Percentiles rank a stretch among this genome's conserved stretches.
These are phyloP conservation scores for Ischnus inquisitorius DNA, from an alignment of 2,888 invertebrate genomes.

Conservation along the genomic window DNA sequence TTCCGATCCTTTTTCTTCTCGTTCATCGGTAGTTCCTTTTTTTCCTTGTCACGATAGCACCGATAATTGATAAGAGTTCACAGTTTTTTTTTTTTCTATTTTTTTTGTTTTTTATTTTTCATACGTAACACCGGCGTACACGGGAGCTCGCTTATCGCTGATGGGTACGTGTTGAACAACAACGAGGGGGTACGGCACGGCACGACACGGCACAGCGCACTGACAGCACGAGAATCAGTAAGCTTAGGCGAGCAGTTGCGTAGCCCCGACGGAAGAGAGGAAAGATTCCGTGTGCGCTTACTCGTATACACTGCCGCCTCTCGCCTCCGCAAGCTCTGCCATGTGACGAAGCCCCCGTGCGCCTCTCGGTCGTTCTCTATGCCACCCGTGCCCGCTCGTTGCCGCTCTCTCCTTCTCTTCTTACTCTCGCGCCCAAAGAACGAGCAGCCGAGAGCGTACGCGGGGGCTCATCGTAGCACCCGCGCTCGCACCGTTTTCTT, in stretches of 20 bases:
- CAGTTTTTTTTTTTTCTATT: background rate
- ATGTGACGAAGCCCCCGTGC: slow-evolving; percentile 61
- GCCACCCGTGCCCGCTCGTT: slow-evolving; percentile 34
- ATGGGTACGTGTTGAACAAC: slow-evolving; percentile 3
- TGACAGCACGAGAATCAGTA: slow-evolving; percentile 80
- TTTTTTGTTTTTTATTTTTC: slow-evolving; percentile 23
- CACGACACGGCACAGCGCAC: slow-evolving; percentile 80
- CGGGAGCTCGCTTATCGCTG: background rate
- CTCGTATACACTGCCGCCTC: slow-evolving; percentile 33
- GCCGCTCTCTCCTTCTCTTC: slow-evolving; percentile 53
- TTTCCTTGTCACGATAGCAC: background rate
- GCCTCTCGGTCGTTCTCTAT: slow-evolving; percentile 35
- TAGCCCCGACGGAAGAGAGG: slow-evolving; percentile 65
- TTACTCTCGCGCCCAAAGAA: slow-evolving; percentile 53
- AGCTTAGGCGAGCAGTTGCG: slow-evolving; percentile 74
- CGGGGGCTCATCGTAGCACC: slow-evolving; percentile 52
- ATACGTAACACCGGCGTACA: background rate
- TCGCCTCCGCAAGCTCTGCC: slow-evolving; percentile 64
- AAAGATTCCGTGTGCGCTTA: slow-evolving; percentile 65
- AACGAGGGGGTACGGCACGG: slow-evolving; percentile 69
- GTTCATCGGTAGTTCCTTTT: background rate
- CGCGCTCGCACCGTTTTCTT: slow-evolving; percentile 71
- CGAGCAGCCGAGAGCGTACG: slow-evolving; percentile 20
- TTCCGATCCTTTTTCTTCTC: background rate
- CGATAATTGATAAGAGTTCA: background rate